Conservation (phyloP, 2,797 vertebrate genomes). For the Pangasius macronema region DNA sequence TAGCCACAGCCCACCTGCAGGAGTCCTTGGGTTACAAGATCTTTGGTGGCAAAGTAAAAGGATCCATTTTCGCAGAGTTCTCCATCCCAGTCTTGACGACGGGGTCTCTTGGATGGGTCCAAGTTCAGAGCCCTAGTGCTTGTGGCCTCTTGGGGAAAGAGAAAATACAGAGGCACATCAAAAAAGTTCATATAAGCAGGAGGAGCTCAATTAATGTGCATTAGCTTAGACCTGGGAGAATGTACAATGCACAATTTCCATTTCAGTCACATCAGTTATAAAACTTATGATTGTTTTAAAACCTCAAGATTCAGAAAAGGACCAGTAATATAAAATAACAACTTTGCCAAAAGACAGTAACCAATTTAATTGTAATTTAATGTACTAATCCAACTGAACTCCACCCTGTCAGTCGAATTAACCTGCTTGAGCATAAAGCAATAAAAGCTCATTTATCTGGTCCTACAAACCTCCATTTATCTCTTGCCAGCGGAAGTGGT, state of each 20-base stretch:
- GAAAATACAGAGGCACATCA: constrained; percentile 24
- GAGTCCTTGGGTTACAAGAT: constrained; percentile 70
- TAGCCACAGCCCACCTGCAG: constrained; percentile 77
- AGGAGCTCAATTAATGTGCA: background rate
- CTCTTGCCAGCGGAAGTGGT: constrained; percentile 93
- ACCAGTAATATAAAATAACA: background rate
- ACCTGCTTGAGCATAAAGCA: background rate
- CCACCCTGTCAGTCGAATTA: background rate
- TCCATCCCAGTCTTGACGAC: constrained; percentile 92
- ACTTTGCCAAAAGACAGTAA: background rate
- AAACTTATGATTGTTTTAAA: background rate
- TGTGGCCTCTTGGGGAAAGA: constrained; percentile 27
- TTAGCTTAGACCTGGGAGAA: background rate
- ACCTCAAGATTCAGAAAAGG: background rate
- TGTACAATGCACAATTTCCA: background rate
- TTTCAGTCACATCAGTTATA: background rate
- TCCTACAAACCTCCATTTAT: constrained; percentile 78
- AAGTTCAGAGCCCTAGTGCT: constrained; percentile 79
- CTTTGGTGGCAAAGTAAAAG: constrained; percentile 85
- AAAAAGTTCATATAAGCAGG: background rate
- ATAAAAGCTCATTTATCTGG: background rate
- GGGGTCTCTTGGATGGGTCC: constrained; percentile 77
- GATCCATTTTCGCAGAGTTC: constrained; percentile 95
- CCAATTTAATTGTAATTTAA: too few relatives aligned
- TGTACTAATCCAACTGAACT: background rate